Evolutionary conservation across 2,797 vertebrate species (phyloP), one percentile per base, ranked within the genome.

Genomic region (Oreochromis grahami): DNA sequence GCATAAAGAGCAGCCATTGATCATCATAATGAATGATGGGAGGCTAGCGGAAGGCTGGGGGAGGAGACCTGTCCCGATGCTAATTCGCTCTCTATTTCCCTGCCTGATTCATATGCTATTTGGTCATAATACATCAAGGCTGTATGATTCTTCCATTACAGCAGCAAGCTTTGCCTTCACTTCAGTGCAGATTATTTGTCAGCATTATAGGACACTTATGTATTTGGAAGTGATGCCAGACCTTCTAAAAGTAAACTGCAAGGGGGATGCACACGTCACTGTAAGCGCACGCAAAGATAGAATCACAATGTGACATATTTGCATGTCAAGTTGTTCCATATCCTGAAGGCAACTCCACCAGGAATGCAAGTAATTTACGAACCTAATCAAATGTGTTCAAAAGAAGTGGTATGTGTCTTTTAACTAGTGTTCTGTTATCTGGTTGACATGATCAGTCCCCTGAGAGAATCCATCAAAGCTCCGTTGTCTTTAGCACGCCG

Each of bases 21-120:
- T 95, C 95, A 96, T 95, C 80, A 78, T 94, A 94, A 95, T 92
- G 88, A 95, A 95, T 95, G 94, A 95, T 93, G 88, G 91, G 91
- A 93, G 87, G 89, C 92, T 84, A 89, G 85, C 19, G 72, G 86
- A 86, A 80, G 89, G 86, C 90, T 89, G 90, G 77, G 89, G 91
- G 90, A 91, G 92, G 94, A 89, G 89, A 89, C 79, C 89, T 90
- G 90, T 93, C 91, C 79, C 34, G 3, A 89, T 93, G 88, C 93
- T 93, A 92, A 95, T 94, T 94, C 93, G 90, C 89, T 94, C 92
- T 94, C 90, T 87, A 82, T 94, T 91, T 92, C 89, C 80, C 83
- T 48, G 85, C 84, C 84, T 94, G 93, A 95, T 94, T 95, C 94
- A 95, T 95, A 87, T 77, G 88, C 87, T 89, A 82, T 92, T 93